These are phyloP conservation scores for Drosophila virilis DNA, from an alignment of 1,140 invertebrate species.

Conservation along the genomic window DNA sequence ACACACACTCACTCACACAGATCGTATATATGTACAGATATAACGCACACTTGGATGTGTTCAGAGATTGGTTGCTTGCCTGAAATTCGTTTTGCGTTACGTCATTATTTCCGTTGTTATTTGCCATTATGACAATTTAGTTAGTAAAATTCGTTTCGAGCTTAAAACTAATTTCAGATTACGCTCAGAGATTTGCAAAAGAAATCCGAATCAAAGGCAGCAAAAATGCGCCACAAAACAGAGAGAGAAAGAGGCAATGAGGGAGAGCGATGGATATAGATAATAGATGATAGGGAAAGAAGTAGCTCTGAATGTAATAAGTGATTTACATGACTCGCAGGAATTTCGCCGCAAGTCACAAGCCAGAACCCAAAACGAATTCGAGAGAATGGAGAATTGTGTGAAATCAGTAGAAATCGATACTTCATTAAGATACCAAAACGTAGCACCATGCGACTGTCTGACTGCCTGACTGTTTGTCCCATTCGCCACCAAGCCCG, in stretches of 20 bases:
- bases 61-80: slow-evolving; percentile 55
- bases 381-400: slow-evolving; percentile 46
- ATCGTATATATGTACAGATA: slow-evolving; percentile 1
- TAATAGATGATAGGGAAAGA: not conserved
- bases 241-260: not conserved
- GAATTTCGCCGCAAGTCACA: slow-evolving; percentile 71
- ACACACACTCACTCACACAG: not conserved
- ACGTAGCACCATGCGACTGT: slow-evolving; percentile 33
- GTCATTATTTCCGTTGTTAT: slow-evolving; percentile 80
- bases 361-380: not conserved
- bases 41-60: slow-evolving; percentile 44
- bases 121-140: slow-evolving; percentile 83
- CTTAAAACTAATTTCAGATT: slow-evolving; percentile 83
- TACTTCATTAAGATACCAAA: slow-evolving; percentile 79
- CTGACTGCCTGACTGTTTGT: slow-evolving; percentile 6
- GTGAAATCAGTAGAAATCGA: slow-evolving; percentile 73
- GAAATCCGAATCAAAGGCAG: slow-evolving; percentile 39
- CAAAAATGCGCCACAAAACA: slow-evolving; percentile 60
- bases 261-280: slow-evolving; percentile 27
- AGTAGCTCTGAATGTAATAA: slow-evolving; percentile 65
- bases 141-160: slow-evolving; percentile 77
- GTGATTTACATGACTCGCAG: slow-evolving; percentile 82
- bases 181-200: slow-evolving; percentile 62
- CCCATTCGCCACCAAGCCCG: not conserved
- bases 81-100: slow-evolving; percentile 63